Percentiles rank a stretch among this genome's conserved stretches.
phyloP scores from a whole-genome alignment of 2,888 invertebrate genomes.

The Meliscaeva auricollis region DNA sequence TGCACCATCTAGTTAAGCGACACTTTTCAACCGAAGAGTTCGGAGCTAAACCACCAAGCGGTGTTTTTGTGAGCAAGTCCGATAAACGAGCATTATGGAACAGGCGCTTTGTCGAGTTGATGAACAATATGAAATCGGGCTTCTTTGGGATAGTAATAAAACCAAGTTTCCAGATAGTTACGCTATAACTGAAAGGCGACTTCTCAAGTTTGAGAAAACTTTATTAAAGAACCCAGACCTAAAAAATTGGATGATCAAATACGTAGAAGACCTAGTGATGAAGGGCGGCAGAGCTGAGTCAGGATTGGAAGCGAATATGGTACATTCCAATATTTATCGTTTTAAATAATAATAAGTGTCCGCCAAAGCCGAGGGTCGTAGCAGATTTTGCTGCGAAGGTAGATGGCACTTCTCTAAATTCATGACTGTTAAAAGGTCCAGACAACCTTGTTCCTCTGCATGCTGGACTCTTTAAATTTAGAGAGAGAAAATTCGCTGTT shows the following conservation, averaged over 20 bases:
- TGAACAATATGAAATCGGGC: conserved; percentile 27
- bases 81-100: conserved; percentile 25
- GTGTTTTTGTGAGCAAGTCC: conserved; percentile 1
- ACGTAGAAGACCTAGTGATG: background rate
- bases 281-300: background rate
- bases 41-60: conserved; percentile 14
- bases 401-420: background rate
- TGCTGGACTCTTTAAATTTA: background rate
- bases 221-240: background rate
- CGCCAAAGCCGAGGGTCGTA: background rate
- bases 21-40: conserved; percentile 45
- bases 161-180: conserved; percentile 8
- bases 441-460: background rate
- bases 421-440: background rate
- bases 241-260: background rate
- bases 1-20: conserved; percentile 25
- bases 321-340: background rate
- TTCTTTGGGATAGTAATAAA: conserved; percentile 30
- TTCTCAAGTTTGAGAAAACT: background rate
- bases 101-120: conserved; percentile 9
- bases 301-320: background rate
- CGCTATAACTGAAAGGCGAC: conserved; percentile 2
- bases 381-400: background rate
- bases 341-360: background rate
- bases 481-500: background rate